Evolutionary conservation across 2,797 vertebrate species (phyloP).

Genomic region (Sebastiscus tertius): DNA sequence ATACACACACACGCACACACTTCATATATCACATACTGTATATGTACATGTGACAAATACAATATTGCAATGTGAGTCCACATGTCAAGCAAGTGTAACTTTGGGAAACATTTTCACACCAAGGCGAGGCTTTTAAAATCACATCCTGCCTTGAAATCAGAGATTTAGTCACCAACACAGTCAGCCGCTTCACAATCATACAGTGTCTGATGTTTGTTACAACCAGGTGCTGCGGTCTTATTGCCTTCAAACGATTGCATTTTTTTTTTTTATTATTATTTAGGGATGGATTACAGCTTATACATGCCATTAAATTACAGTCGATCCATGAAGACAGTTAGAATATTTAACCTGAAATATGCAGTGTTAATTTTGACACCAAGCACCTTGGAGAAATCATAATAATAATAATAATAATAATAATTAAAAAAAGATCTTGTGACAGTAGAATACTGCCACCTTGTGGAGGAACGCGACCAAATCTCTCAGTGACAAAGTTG

Average conservation of each 20-base stretch:
- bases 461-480: conserved; percentile 47
- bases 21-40: conserved; percentile 75
- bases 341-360: conserved; percentile 53
- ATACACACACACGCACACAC: not conserved
- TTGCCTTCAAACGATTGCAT: conserved; percentile 44
- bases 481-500: conserved; percentile 37
- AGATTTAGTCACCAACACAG: conserved; percentile 10
- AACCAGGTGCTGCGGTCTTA: conserved; percentile 42
- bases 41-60: conserved; percentile 75
- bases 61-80: conserved; percentile 61
- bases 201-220: conserved; percentile 16
- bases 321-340: conserved; percentile 1
- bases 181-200: conserved; percentile 14
- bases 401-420: not conserved
- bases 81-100: conserved; percentile 48
- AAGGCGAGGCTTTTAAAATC: conserved; percentile 33
- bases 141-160: conserved; percentile 29
- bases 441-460: conserved; percentile 68
- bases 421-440: not conserved
- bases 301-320: conserved; percentile 20
- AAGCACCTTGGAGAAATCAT: conserved; percentile 42
- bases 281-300: conserved; percentile 10
- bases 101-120: conserved; percentile 42
- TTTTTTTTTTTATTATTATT: not conserved
- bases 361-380: conserved; percentile 48